Base-by-base conservation (phyloP, 1,140 invertebrate species). In the Idris sp. region DNA sequence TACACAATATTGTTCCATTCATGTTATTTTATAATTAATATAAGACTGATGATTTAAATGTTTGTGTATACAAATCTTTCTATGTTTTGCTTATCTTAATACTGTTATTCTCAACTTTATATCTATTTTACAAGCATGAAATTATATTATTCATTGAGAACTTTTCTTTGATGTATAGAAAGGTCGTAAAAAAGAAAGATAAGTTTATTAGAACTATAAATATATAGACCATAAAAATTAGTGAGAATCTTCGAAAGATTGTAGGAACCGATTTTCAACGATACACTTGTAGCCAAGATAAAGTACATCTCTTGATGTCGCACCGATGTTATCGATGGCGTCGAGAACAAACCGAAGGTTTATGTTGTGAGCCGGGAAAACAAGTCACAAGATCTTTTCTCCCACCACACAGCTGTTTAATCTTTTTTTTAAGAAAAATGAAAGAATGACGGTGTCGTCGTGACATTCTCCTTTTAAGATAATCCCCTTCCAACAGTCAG, bases 301-400 rank as follows among this genome's bases (percentile, higher is more conserved):
- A 18, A 36, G 7, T 54, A 41, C 19, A 61, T 25, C 19, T 31
- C 25, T 48, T 44, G 44, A 53, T 46, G 18, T 49, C 38, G 31
- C 26, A 40, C 35, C 22, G 68, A 73, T 73, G 43, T 73, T 73
- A 73, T 73, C 68, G 31, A 64, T 73, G 53, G 48, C 48, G 40
- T 46, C 19, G 48, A 54, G 61, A 62, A 62, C 56, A 62, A 62
- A 62, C 56, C 41, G 25, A 62, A 31, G 19, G 36, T 46, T 53
- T 11, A 6, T 72, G 56, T 72, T 36, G 33, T 31, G 33, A 36
- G 14, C n/a, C 35, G 25, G 46, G 48, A 61, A 71, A 61, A 61
- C 28, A 51, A 69, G 22, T 53, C 31, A 28, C 15, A 44, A 25
- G 16, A 11, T 10, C 22, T 43, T 51, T 28, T 25, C 41, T 22